Base-by-base conservation (phyloP, 2,888 invertebrate species). In the Sipha maydis region DNA sequence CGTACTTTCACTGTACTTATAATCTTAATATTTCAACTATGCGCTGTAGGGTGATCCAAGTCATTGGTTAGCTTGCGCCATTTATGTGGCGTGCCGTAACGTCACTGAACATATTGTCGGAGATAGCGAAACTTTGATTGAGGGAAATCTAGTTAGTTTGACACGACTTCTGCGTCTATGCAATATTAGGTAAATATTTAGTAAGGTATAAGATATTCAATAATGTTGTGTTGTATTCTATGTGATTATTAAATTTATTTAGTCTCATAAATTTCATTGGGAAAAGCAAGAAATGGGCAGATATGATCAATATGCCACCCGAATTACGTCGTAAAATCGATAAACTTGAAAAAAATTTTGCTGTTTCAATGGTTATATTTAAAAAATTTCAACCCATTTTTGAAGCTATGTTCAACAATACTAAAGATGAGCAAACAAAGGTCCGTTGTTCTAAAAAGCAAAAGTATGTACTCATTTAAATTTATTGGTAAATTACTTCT, bases 11-110 rank as follows among this genome's bases (percentile, higher is more conserved):
- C 34, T 9, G 28, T 5, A 61, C 17, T 89, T 79, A 75, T 69
- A 21, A 41, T n/a, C 7, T 11, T 75, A 5, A 73, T 31, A 56
- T 83, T 83, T 89, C 89, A 76, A 89, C 89, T 89, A 92, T 93
- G 19, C 9, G 19, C 41, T 41, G n/a, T 91, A 97, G 97, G 99
- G 98, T 54, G 96, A 98, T 91, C 94, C 95, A 90, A 93, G 95
- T 85, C 97, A 98, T 91, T 99, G 99, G 99, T 94, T 99, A 91
- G 97, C 97, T 80, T 99, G 99, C 93, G 96, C 98, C 11, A 92
- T 99, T 79, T 99, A 97, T 92, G 97, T 97, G 67, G 96, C 97
- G 48, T 98, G 98, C 91, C 94, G 97, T 89, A 95, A 95, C 86
- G 94, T 95, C 1, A 94, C 95, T 89, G 95, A 95, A 80, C 96